Conservation (phyloP, 1,140 invertebrate species). For the Penaeus indicus region DNA sequence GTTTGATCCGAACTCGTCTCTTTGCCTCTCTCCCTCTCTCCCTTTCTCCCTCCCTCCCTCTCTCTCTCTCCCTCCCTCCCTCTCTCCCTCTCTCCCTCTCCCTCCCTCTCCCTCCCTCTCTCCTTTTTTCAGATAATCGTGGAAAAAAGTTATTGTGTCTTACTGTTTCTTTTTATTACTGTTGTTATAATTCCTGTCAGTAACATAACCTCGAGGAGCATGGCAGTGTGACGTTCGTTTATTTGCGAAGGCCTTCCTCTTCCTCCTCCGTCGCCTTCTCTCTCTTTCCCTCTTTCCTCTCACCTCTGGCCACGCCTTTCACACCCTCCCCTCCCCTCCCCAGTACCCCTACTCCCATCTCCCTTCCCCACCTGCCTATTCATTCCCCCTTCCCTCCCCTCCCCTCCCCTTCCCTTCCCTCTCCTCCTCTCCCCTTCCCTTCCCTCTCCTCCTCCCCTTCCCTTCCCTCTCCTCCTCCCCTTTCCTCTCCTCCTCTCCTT, state of each 20-base stretch:
- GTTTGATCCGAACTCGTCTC: too few species aligned
- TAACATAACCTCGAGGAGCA: too few species aligned
- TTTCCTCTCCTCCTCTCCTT: neutral
- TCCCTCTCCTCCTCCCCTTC: neutral
- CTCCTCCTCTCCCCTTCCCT: neutral
- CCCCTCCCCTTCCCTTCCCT: neutral
- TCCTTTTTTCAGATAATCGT: too few species aligned
- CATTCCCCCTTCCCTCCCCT: neutral
- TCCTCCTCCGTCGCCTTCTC: neutral
- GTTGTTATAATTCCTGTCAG: too few species aligned
- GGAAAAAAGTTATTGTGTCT: too few species aligned
- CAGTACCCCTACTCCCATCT: neutral
- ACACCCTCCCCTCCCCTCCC: neutral
- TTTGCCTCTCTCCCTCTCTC: too few species aligned
- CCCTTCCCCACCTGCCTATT: neutral
- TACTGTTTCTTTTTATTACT: too few species aligned
- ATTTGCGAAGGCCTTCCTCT: neutral
- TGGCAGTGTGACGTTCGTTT: too few species aligned
- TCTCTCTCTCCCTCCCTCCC: too few species aligned
- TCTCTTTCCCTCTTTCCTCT: neutral
- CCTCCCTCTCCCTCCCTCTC: too few species aligned
- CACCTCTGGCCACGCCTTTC: neutral
- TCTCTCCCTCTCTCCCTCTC: too few species aligned
- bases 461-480: neutral
- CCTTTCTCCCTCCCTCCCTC: too few species aligned